phyloP scores from a whole-genome alignment of 1,140 invertebrate genomes.

The Drosophila bocki region DNA sequence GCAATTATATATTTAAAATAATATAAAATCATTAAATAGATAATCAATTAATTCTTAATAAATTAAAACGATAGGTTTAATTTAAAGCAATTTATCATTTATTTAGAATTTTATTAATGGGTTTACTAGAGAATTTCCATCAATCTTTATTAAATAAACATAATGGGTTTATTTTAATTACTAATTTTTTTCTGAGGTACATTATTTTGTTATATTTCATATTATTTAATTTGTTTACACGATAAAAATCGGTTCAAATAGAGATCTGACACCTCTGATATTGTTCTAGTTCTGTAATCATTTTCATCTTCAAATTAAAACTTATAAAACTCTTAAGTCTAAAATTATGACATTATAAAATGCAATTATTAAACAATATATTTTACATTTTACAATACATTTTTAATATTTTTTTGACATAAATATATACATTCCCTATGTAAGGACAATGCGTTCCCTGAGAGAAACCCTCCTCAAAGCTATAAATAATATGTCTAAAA shows the following conservation, averaged over 20 bases:
- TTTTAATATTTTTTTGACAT: neutral
- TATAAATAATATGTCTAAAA: neutral
- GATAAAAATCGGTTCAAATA: too few relatives aligned
- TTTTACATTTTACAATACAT: neutral
- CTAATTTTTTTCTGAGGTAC: neutral
- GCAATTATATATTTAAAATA: neutral
- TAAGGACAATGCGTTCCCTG: neutral
- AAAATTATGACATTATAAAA: neutral
- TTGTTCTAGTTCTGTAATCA: too few relatives aligned
- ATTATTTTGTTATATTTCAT: neutral
- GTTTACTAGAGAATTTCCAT: neutral
- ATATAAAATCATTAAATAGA: neutral
- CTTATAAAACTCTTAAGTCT: neutral
- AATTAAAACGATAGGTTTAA: neutral
- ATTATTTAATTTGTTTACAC: too few relatives aligned
- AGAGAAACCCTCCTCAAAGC: neutral
- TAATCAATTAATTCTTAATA: neutral
- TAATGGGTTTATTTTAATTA: neutral
- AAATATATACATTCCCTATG: neutral
- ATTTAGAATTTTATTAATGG: neutral
- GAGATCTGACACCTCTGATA: too few relatives aligned
- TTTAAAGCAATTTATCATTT: neutral
- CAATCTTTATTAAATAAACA: constrained; percentile 4
- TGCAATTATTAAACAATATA: neutral
- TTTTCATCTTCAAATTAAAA: neutral